Evolutionary conservation across 37 sponge, comb jelly and placozoan genomes (phyloP).

Genomic region (Beroe forskalii): DNA sequence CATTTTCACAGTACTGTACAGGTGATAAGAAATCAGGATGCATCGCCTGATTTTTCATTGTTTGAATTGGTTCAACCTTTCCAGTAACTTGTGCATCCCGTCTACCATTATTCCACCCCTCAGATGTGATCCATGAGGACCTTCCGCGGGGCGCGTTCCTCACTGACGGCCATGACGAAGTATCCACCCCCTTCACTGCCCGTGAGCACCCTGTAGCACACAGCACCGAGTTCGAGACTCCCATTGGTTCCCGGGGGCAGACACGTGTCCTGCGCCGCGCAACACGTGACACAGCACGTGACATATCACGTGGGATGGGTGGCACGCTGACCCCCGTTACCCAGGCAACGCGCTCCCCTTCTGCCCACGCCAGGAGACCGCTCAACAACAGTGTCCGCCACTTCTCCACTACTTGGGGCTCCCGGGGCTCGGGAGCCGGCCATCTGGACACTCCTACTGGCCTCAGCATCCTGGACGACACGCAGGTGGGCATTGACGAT

Average conservation of each 20-base stretch:
- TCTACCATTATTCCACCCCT: background rate
- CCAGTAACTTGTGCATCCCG: no score
- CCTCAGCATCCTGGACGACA: background rate
- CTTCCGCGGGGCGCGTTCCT: background rate
- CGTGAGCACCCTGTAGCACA: background rate
- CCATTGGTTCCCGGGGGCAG: background rate
- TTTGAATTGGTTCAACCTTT: no score
- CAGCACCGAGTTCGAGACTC: background rate
- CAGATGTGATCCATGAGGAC: background rate
- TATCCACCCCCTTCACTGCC: background rate
- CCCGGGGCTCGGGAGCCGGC: constrained; percentile 5
- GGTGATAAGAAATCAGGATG: no score
- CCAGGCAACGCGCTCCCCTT: background rate
- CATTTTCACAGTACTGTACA: no score
- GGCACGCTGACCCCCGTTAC: background rate
- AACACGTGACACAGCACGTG: background rate
- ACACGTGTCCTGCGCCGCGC: background rate
- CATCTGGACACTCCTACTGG: constrained; percentile 51
- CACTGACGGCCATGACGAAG: background rate
- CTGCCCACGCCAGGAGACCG: constrained; percentile 16
- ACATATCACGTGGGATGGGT: background rate
- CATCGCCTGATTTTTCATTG: no score
- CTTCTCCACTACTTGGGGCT: constrained; percentile 39
- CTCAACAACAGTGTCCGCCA: constrained; percentile 32
- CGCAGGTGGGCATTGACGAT: background rate